phyloP scores from a whole-genome alignment of 2,113 vertebrate genomes.

The Microcebus tavaratra region DNA sequence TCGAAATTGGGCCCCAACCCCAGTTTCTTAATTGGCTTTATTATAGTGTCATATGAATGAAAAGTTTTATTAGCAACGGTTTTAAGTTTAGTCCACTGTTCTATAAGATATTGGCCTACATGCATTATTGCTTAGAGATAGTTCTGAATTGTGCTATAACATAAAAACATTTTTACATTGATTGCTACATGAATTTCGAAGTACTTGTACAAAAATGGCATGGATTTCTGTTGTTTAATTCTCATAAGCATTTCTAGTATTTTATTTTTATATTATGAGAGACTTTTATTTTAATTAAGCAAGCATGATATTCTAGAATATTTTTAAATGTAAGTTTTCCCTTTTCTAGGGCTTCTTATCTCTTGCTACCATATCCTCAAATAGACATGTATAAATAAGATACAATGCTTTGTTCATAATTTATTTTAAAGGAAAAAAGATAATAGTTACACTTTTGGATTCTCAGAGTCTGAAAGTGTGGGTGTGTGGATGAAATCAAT shows the following conservation, averaged over 20 bases:
- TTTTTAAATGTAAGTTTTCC: conserved; percentile 2
- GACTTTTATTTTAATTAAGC: conserved; percentile 18
- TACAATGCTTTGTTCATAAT: not conserved
- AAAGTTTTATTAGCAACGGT: conserved; percentile 45
- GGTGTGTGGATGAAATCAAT: not conserved
- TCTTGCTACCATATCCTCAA: not conserved
- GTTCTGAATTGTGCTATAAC: not conserved
- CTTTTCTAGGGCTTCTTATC: not conserved
- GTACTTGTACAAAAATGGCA: conserved; percentile 28
- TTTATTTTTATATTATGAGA: conserved; percentile 30
- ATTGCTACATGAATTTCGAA: conserved; percentile 54
- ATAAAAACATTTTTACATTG: conserved; percentile 54
- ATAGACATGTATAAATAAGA: not conserved
- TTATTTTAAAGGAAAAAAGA: not conserved
- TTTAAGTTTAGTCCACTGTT: conserved; percentile 38
- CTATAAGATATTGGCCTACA: not conserved
- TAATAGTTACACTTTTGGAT: not conserved
- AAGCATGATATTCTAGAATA: not conserved
- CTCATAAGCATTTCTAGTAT: conserved; percentile 30
- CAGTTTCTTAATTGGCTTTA: conserved; percentile 34
- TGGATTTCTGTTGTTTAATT: conserved; percentile 51
- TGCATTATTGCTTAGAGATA: conserved; percentile 49
- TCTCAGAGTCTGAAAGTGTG: not conserved
- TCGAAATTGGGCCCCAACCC: not conserved
- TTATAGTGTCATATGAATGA: conserved; percentile 48